Evolutionary conservation across 1,140 invertebrate species (phyloP).

Genomic region (Hormaphis cornu): DNA sequence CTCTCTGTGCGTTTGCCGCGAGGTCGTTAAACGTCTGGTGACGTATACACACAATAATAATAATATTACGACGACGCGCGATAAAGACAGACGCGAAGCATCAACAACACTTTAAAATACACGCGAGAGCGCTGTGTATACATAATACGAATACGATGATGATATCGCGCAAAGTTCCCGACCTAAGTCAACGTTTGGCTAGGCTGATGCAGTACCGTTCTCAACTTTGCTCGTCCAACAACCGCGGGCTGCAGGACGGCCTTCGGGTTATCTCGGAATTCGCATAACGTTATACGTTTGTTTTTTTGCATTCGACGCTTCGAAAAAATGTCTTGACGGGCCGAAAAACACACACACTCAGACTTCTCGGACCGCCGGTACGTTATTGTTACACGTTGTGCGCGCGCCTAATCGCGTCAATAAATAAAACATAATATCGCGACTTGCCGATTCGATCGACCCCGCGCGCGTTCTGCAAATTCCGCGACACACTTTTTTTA

Average conservation of each 20-base stretch:
- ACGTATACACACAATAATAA: slow-evolving; percentile 15
- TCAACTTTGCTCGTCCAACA: not conserved
- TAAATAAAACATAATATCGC: no score
- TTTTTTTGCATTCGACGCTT: no score
- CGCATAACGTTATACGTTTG: not conserved
- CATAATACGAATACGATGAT: not conserved
- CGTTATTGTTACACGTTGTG: no score
- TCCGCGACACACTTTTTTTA: no score
- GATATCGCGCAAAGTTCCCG: slow-evolving; percentile 1
- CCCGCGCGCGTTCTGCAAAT: no score
- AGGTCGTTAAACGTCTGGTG: slow-evolving; percentile 31
- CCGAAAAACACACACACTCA: not conserved
- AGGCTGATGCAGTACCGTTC: slow-evolving; percentile 12
- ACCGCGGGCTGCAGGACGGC: not conserved
- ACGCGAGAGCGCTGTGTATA: not conserved
- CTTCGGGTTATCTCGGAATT: not conserved
- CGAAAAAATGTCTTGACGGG: not conserved
- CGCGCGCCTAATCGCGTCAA: no score
- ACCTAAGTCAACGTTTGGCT: slow-evolving; percentile 29
- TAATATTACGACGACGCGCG: no score
- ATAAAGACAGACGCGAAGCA: slow-evolving; percentile 11
- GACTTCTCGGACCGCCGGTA: not conserved
- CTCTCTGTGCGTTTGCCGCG: not conserved
- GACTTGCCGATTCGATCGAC: no score
- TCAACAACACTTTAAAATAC: not conserved